A percentile compares a stretch with the other conserved stretches of the same genome.
Conservation (phyloP, 2,113 vertebrate species). For the Typhlomys cinereus region DNA sequence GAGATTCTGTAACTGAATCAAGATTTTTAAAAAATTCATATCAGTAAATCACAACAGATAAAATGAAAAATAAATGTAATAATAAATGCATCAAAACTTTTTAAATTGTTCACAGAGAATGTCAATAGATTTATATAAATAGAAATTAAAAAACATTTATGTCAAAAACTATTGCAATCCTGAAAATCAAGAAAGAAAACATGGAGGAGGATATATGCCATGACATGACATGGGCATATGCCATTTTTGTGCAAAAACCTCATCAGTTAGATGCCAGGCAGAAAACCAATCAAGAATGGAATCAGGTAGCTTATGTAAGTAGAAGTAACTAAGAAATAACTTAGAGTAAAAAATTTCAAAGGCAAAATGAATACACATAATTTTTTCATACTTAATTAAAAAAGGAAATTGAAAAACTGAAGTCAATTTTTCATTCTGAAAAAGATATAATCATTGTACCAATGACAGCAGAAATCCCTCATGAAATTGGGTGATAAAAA, state of each 20-base stretch:
- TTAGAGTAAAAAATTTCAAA: not conserved
- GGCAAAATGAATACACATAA: not conserved
- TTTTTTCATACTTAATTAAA: not conserved
- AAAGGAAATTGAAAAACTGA: slow-evolving; percentile 9
- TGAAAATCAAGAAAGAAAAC: not conserved
- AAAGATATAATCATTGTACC: not conserved
- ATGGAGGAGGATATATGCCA: not conserved
- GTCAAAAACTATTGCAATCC: too few relatives aligned
- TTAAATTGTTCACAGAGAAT: too few relatives aligned
- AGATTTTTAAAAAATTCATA: too few relatives aligned
- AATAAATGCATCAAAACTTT: too few relatives aligned
- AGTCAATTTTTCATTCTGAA: not conserved
- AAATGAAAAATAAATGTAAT: too few relatives aligned
- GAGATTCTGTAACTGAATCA: not conserved
- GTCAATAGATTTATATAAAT: too few relatives aligned
- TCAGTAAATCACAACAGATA: too few relatives aligned
- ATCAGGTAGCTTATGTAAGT: not conserved
- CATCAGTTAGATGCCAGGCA: not conserved
- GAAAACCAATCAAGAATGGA: not conserved
- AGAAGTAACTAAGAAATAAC: not conserved
- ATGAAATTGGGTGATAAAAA: slow-evolving; percentile 12
- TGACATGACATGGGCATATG: not conserved
- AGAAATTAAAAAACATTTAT: too few relatives aligned
- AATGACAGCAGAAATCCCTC: not conserved
- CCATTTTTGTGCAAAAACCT: not conserved